phyloP scores from a whole-genome alignment of 2,888 invertebrate genomes.

The Acrocera orbiculus region DNA sequence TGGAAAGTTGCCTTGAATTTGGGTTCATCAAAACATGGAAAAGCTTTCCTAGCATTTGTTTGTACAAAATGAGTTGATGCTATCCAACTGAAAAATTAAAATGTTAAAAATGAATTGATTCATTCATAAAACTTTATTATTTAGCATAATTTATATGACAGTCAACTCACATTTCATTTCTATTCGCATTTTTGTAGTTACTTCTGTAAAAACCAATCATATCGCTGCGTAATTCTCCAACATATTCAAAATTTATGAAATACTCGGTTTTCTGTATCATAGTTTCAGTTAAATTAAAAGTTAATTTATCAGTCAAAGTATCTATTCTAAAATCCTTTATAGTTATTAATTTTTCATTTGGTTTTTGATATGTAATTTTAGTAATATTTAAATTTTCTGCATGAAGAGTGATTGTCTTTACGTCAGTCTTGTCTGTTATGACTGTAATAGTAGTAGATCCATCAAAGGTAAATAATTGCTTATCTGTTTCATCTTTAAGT shows the following conservation, averaged over 20 bases:
- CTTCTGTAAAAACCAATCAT: conserved; percentile 36
- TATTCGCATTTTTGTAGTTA: conserved; percentile 24
- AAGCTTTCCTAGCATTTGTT: conserved; percentile 44
- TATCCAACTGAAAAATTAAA: conserved; percentile 6
- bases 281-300: conserved; percentile 23
- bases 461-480: conserved; percentile 23
- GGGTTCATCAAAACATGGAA: conserved; percentile 68
- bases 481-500: conserved; percentile 17
- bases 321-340: conserved; percentile 17
- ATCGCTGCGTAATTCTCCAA: conserved; percentile 34
- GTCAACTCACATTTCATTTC: conserved; percentile 12
- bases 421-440: conserved; percentile 25
- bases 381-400: conserved; percentile 30
- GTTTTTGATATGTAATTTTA: too few relatives aligned
- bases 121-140: neutral
- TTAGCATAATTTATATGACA: neutral
- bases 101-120: neutral
- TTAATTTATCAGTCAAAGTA: conserved; percentile 29
- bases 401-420: conserved; percentile 33
- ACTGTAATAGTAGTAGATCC: conserved; percentile 33
- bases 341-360: neutral
- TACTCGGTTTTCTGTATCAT: conserved; percentile 27
- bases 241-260: conserved; percentile 32
- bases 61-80: conserved; percentile 43
- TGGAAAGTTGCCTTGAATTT: conserved; percentile 47